Evolutionary conservation across 1,140 invertebrate genomes (phyloP), one percentile per base, ranked within the genome.

Genomic region (Trachelipus rathkii): DNA sequence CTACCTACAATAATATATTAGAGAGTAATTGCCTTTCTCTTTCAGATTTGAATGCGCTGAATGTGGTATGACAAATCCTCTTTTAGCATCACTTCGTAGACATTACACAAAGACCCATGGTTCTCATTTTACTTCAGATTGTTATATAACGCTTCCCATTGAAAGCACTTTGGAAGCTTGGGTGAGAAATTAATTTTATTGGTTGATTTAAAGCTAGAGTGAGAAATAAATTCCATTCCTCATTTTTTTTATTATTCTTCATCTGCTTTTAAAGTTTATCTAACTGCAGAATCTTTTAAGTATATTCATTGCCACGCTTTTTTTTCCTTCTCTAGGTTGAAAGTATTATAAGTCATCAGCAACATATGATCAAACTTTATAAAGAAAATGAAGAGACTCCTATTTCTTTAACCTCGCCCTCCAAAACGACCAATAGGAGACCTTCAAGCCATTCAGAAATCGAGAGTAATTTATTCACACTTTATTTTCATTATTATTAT

Each of bases 51-150:
- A 81, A 50, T 81, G 79, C 76, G 79, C 68, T 0, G 79, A 81
- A 44, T 81, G 79, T 71, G 79, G 79, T 60, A 60, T 78, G 7
- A 76, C 74, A n/a, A 77, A 78, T 46, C 71, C 79, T 23, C 74
- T 81, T 10, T 69, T 81, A 5, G 74, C 77, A 5, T 78, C 66
- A 44, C 46, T 81, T 5, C 79, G 76, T 23, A 74, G 79, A n/a
- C 79, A 81, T 60, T 81, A 44, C 68, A 81, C 75, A 13, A 81
- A 81, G 69, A 78, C 67, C 15, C 79, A 81, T 72, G 76, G 77
- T 23, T 43, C 74, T 1, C 77, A 70, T 15, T 81, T 81, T 69
- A 75, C 75, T 19, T 33, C 24, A 24, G 79, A 78, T 11, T 74
- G 72, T 45, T 81, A 81, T 19, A 71, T 81, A 53, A 70, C 73